Conservation (phyloP, 1,140 invertebrate species). For the Dendrolimus punctatus region DNA sequence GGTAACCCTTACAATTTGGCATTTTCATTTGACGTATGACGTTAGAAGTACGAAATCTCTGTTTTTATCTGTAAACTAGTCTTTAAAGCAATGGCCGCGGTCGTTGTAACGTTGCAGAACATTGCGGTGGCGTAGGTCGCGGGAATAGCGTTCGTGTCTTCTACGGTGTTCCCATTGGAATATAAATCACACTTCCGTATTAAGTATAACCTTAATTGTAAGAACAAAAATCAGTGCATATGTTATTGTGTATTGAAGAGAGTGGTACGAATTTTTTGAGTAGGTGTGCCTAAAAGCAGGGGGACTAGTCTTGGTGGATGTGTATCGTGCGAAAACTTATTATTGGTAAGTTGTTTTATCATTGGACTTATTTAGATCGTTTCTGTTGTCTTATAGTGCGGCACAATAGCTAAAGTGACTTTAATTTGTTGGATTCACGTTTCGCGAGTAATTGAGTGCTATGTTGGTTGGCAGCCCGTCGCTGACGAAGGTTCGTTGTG, state of each 20-base stretch:
- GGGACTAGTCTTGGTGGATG: no score
- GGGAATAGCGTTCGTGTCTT: conserved; percentile 11
- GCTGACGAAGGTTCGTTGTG: conserved; percentile 8
- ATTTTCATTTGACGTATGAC: background rate
- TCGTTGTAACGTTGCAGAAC: conserved; percentile 12
- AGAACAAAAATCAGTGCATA: no score
- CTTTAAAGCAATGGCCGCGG: conserved; percentile 44
- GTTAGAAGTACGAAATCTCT: conserved; percentile 11
- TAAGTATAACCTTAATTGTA: conserved; percentile 20
- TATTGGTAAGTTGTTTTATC: conserved; percentile 43
- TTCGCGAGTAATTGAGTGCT: conserved; percentile 7
- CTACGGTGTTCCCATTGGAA: conserved; percentile 27
- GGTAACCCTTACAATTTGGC: no score
- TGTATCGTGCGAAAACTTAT: conserved; percentile 43
- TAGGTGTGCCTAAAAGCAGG: conserved; percentile 15
- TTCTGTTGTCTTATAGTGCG: conserved; percentile 1
- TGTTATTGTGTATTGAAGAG: conserved; percentile 2
- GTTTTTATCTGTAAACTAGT: conserved; percentile 16
- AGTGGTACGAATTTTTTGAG: conserved; percentile 19
- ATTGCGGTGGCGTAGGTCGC: conserved; percentile 17
- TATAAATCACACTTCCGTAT: conserved; percentile 16
- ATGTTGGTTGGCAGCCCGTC: background rate
- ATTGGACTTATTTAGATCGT: background rate
- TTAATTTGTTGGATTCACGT: conserved; percentile 1
- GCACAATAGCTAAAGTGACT: background rate